These are phyloP conservation scores for Spicauda simplicius DNA, from an alignment of 2,888 invertebrate genomes.

Conservation along the genomic window DNA sequence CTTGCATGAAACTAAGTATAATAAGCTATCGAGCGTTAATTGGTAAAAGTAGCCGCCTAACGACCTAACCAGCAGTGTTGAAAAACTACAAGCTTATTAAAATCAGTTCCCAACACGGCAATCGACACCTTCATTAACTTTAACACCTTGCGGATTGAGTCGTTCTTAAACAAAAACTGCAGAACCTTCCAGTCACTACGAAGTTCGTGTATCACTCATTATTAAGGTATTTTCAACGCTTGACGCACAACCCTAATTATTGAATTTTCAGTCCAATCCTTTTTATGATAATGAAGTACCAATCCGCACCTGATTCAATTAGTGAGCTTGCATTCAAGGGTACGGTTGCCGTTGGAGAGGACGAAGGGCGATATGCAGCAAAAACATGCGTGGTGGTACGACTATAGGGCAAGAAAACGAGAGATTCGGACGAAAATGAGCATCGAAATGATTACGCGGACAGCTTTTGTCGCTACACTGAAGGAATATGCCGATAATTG, in stretches of 20 bases:
- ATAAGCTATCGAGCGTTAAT: background rate
- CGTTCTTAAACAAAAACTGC: slow-evolving; percentile 12
- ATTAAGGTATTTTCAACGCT: slow-evolving; percentile 23
- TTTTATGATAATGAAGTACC: slow-evolving; percentile 16
- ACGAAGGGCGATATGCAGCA: background rate
- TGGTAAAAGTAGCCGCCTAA: background rate
- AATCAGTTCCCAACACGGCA: slow-evolving; percentile 3
- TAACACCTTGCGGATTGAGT: slow-evolving; percentile 18
- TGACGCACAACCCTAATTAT: slow-evolving; percentile 20
- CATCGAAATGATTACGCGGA: slow-evolving; percentile 62
- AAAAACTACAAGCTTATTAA: slow-evolving; percentile 4
- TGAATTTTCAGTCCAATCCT: slow-evolving; percentile 1
- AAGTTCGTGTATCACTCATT: slow-evolving; percentile 25
- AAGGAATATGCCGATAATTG: slow-evolving; percentile 59
- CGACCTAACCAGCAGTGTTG: background rate
- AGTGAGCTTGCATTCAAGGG: slow-evolving; percentile 10
- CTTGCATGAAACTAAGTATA: too few relatives aligned
- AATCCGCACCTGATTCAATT: slow-evolving; percentile 18
- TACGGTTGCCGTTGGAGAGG: background rate
- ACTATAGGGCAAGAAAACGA: slow-evolving; percentile 49
- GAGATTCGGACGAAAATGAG: slow-evolving; percentile 44
- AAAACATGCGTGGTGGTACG: slow-evolving; percentile 49
- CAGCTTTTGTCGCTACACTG: slow-evolving; percentile 56
- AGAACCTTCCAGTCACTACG: slow-evolving; percentile 13
- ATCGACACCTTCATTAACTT: slow-evolving; percentile 19